These are phyloP conservation scores for Phenganax stokvisi DNA, from an alignment of 92 coral and sea anemone genomes.

Conservation along the genomic window DNA sequence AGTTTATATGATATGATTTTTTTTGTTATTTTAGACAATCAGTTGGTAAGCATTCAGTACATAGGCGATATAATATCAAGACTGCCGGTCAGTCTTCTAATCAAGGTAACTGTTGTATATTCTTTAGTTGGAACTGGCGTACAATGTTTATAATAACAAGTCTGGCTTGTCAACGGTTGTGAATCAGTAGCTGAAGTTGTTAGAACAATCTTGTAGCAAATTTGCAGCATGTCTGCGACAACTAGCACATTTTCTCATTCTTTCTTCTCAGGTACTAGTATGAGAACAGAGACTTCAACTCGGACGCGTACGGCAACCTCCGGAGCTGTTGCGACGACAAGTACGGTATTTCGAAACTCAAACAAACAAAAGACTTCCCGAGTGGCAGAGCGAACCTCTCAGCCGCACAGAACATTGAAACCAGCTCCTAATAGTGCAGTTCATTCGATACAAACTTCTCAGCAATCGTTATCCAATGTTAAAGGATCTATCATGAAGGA, in stretches of 20 bases:
- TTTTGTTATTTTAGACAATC: constrained; percentile 67
- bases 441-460: neutral
- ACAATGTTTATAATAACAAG: neutral
- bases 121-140: neutral
- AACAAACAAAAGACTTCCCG: constrained; percentile 20
- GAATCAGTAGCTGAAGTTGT: too few relatives aligned
- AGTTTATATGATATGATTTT: neutral
- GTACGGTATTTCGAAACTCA: constrained; percentile 38
- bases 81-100: constrained; percentile 90
- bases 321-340: neutral
- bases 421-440: neutral
- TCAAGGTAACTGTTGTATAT: constrained; percentile 55
- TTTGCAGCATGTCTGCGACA: neutral
- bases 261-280: constrained; percentile 8
- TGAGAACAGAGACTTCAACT: constrained; percentile 13
- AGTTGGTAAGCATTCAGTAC: constrained; percentile 43
- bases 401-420: constrained; percentile 1
- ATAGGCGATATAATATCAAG: constrained; percentile 43
- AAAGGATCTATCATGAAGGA: neutral
- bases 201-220: neutral
- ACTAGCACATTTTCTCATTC: neutral
- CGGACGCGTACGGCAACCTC: neutral
- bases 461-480: neutral
- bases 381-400: constrained; percentile 13
- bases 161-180: too few relatives aligned